Evolutionary conservation across 2,888 invertebrate genomes (phyloP).

Genomic region (Aromia moschata): DNA sequence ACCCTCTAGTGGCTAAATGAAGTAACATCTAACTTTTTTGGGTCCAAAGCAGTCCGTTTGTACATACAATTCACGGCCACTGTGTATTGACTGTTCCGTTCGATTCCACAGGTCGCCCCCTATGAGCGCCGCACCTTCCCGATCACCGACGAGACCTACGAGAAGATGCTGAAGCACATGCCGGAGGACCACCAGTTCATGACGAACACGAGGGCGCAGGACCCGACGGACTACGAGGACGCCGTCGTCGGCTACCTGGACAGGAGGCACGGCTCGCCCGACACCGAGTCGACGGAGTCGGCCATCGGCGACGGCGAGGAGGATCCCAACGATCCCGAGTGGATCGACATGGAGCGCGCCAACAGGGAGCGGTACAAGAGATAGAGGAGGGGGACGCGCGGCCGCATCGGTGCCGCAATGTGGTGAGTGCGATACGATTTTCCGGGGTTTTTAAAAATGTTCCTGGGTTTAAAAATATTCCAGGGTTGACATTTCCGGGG

Average conservation of each 20-base stretch:
- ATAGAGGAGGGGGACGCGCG: constrained; percentile 43
- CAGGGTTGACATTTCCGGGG: too few species aligned
- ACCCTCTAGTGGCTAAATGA: too few species aligned
- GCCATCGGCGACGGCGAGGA: constrained; percentile 75
- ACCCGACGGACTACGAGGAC: constrained; percentile 33
- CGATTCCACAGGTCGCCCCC: too few species aligned
- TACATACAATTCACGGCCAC: too few species aligned
- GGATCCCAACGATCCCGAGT: constrained; percentile 88
- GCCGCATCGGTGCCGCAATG: constrained; percentile 7
- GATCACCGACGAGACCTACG: constrained; percentile 73
- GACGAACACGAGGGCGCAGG: constrained; percentile 56
- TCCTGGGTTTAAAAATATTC: too few species aligned
- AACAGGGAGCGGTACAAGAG: constrained; percentile 58
- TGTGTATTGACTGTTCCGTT: too few species aligned
- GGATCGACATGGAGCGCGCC: constrained; percentile 67
- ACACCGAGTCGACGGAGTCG: constrained; percentile 67
- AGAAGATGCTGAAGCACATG: constrained; percentile 75
- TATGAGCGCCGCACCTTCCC: constrained; percentile 82
- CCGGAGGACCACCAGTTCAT: constrained; percentile 68
- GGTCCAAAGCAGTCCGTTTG: too few species aligned
- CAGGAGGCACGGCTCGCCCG: constrained; percentile 52
- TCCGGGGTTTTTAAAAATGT: too few species aligned
- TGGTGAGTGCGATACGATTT: constrained; percentile 13
- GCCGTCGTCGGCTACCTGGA: constrained; percentile 34
- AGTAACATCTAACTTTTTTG: too few species aligned